Conservation (phyloP, 2,113 vertebrate species). For the Sander vitreus region DNA sequence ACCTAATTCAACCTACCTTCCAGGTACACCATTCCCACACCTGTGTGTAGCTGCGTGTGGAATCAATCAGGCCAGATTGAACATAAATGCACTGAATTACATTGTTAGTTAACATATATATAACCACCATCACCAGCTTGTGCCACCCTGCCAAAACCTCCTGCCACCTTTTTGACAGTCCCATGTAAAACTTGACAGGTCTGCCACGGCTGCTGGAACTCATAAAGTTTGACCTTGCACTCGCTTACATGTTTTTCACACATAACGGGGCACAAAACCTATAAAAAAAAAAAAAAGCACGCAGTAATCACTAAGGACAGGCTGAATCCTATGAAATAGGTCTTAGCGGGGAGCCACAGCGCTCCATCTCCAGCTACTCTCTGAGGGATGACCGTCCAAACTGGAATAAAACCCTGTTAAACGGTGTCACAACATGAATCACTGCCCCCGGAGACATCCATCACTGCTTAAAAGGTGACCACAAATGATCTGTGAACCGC, state of each 20-base stretch:
- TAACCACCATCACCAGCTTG: not conserved
- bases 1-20: not conserved
- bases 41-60: not conserved
- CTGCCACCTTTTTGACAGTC: not conserved
- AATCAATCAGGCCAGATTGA: not conserved
- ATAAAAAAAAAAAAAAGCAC: conserved; percentile 90
- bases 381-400: conserved; percentile 92
- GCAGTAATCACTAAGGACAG: conserved; percentile 86
- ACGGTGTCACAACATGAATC: conserved; percentile 96
- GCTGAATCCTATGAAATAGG: conserved; percentile 87
- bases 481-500: conserved; percentile 99
- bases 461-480: conserved; percentile 95
- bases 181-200: not conserved
- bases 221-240: conserved; percentile 89
- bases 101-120: not conserved
- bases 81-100: not conserved
- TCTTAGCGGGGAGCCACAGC: conserved; percentile 67
- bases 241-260: conserved; percentile 87
- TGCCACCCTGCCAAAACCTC: not conserved
- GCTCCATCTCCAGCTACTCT: conserved; percentile 39
- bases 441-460: conserved; percentile 92
- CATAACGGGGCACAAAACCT: conserved; percentile 89
- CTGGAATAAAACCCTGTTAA: conserved; percentile 93
- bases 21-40: not conserved
- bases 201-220: not conserved